phyloP scores from a whole-genome alignment of 2,797 vertebrate species.

The Tokudaia muenninki region DNA sequence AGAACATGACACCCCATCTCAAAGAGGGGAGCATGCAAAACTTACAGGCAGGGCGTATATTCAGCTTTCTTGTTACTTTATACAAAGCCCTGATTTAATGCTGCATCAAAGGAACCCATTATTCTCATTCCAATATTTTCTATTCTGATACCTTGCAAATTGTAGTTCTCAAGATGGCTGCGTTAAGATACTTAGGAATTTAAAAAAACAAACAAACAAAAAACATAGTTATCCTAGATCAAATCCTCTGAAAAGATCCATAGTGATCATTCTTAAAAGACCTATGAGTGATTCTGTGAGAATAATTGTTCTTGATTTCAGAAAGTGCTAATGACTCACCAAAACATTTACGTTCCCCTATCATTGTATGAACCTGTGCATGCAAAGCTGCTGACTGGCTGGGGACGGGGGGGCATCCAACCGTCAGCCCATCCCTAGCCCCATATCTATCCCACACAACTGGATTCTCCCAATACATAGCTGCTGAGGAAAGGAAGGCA shows the following conservation, averaged over 20 bases:
- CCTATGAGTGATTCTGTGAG: neutral
- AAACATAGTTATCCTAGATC: neutral
- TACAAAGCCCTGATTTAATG: neutral
- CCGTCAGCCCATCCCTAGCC: neutral
- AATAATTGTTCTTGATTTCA: neutral
- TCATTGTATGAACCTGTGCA: neutral
- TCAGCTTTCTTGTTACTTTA: neutral
- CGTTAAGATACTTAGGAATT: neutral
- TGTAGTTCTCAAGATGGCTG: neutral
- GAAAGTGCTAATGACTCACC: neutral
- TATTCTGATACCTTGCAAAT: neutral
- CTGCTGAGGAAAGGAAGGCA: neutral
- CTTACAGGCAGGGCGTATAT: too few relatives aligned
- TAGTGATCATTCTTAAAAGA: neutral
- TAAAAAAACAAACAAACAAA: neutral
- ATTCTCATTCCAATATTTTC: neutral
- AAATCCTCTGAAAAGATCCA: neutral
- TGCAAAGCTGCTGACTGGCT: neutral
- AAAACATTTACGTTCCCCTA: neutral
- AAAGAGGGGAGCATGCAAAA: neutral
- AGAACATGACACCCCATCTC: neutral
- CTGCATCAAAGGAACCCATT: neutral
- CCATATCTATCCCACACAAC: neutral
- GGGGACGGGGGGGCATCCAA: rapidly evolving
- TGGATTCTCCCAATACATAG: neutral